Evolutionary conservation across 2,113 vertebrate genomes (phyloP), one percentile per base, ranked within the genome.

Genomic region (Lagopus muta): DNA sequence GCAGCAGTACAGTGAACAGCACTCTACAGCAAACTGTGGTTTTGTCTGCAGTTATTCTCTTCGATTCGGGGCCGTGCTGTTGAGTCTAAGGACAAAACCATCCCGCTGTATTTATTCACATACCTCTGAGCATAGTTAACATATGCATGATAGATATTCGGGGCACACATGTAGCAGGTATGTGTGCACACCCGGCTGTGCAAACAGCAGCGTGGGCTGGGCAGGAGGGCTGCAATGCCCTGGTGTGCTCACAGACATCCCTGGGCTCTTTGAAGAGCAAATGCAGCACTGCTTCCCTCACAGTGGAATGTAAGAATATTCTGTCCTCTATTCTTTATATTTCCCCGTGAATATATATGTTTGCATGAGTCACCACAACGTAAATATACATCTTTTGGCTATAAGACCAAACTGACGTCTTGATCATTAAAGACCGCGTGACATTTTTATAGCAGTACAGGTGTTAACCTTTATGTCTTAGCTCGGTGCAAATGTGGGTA

Each of bases 221-320:
- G 11, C 5, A 1, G 69, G 83, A 42, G 80, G 60, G 27, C 57
- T 57, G 66, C 13, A 15, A 3, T 5, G 48, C 61, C 60, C 20
- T 6, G 13, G 5, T 1, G 21, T 3, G 76, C 45, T 4, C 54
- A 16, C 30, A 25, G 18, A 8, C 11, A 18, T 24, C 42, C 0
- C 67, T 11, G 36, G 5, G 14, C 34, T 1, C 43, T 6, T n/a
- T 0, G 6, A 30, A 45, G 43, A 57, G 1, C 5, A 21, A 18
- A 17, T 16, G 30, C 1, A 48, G 19, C 34, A 11, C 15, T 15
- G 1, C 11, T 74, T 34, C 65, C 34, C n/a, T 48, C 71, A 2
- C 10, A 11, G 6, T 10, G 58, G 7, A 36, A 34, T 1, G 3
- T 22, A 34, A 15, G 54, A 57, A 19, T 57, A 57, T 77, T 9